These are phyloP conservation scores for Pterostichus madidus DNA, from an alignment of 2,888 invertebrate species.

Conservation along the genomic window DNA sequence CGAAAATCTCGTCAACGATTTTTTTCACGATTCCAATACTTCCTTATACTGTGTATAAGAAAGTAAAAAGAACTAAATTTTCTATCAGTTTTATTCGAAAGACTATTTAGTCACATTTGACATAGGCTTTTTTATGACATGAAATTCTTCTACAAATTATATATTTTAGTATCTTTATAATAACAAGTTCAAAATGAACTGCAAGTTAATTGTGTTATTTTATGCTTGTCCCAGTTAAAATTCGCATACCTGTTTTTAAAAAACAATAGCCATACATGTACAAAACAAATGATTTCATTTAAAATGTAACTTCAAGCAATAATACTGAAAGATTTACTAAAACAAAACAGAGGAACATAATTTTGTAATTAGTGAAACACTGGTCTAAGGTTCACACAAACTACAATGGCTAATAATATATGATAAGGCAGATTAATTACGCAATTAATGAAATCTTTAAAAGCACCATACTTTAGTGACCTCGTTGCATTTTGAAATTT, in stretches of 20 bases:
- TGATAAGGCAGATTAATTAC: constrained; percentile 35
- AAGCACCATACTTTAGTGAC: constrained; percentile 23
- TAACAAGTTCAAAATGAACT: too few species aligned
- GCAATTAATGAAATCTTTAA: constrained; percentile 26
- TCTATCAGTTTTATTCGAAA: too few species aligned
- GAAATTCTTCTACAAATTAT: too few species aligned
- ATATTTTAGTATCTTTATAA: too few species aligned
- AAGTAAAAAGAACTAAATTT: too few species aligned
- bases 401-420: constrained; percentile 41
- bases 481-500: constrained; percentile 37
- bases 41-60: too few species aligned
- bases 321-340: constrained; percentile 17
- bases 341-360: constrained; percentile 17
- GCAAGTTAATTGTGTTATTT: not conserved
- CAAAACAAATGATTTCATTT: not conserved
- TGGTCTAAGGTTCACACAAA: constrained; percentile 34
- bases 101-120: too few species aligned
- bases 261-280: not conserved
- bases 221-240: not conserved
- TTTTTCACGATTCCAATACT: too few species aligned
- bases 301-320: constrained; percentile 2
- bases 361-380: constrained; percentile 28
- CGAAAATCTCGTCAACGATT: too few species aligned
- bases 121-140: too few species aligned
- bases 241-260: not conserved